A percentile compares a stretch with the other conserved stretches of the same genome.
phyloP scores from a whole-genome alignment of 2,113 vertebrate genomes.

The Tapirus terrestris region DNA sequence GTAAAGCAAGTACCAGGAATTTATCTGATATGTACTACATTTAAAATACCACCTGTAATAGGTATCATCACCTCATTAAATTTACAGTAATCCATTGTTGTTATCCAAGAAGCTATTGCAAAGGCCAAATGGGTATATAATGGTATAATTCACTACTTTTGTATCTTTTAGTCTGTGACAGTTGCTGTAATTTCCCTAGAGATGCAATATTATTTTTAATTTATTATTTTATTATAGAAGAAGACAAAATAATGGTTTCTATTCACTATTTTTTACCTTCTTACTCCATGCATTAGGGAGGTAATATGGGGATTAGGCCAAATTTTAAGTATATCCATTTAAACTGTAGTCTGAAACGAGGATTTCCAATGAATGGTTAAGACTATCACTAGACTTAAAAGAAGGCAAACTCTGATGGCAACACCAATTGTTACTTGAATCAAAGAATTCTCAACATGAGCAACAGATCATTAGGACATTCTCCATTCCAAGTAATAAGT shows the following conservation, averaged over 20 bases:
- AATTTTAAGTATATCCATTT: background rate
- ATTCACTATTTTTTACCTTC: background rate
- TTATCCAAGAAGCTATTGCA: background rate
- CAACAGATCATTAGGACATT: background rate
- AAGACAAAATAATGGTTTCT: background rate
- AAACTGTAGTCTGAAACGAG: background rate
- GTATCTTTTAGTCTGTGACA: background rate
- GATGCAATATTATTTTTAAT: background rate
- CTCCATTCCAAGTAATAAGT: background rate
- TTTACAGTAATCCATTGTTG: background rate
- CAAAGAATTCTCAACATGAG: background rate
- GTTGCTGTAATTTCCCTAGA: background rate
- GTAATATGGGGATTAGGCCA: background rate
- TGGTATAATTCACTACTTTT: background rate
- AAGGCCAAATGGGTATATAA: background rate
- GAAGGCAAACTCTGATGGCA: background rate
- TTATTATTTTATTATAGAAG: background rate
- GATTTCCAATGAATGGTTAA: background rate
- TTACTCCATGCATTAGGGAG: background rate
- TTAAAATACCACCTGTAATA: background rate
- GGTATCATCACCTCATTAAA: background rate
- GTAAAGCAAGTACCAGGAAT: background rate
- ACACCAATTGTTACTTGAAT: background rate
- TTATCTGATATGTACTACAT: background rate
- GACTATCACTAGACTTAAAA: background rate